A percentile compares a stretch with the other conserved stretches of the same genome.
Conservation (phyloP, 2,888 invertebrate species). For the Parascotia fuliginaria region DNA sequence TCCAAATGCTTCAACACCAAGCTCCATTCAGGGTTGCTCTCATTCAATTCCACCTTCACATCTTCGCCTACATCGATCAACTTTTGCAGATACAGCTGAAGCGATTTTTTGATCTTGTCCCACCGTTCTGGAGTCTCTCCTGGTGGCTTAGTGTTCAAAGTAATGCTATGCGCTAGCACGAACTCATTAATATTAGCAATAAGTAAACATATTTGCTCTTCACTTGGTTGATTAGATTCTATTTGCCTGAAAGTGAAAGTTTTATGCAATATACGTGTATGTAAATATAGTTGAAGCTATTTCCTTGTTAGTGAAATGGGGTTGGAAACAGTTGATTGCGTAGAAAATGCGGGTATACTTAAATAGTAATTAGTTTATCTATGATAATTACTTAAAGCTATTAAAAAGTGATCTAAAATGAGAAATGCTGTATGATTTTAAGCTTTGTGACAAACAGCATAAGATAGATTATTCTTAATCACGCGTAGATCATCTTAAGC, state of each 20-base stretch:
- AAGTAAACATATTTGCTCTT: slow-evolving; percentile 79
- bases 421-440: too few relatives aligned
- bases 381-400: too few relatives aligned
- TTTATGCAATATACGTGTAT: neutral
- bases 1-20: slow-evolving; percentile 76
- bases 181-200: slow-evolving; percentile 86
- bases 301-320: neutral
- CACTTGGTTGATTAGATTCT: slow-evolving; percentile 60
- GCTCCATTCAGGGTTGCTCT: slow-evolving; percentile 71
- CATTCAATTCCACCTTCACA: slow-evolving; percentile 78
- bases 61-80: slow-evolving; percentile 80
- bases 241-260: slow-evolving; percentile 65
- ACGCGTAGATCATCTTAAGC: too few relatives aligned
- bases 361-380: neutral
- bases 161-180: slow-evolving; percentile 82
- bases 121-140: slow-evolving; percentile 80
- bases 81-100: slow-evolving; percentile 77
- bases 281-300: neutral
- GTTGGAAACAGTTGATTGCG: neutral
- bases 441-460: too few relatives aligned
- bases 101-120: slow-evolving; percentile 80
- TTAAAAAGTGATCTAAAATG: too few relatives aligned
- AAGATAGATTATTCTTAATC: too few relatives aligned
- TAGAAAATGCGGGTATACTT: neutral
- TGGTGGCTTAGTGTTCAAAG: slow-evolving; percentile 78